phyloP scores from a whole-genome alignment of 2,888 invertebrate species.

The Cremastinae sp. region DNA sequence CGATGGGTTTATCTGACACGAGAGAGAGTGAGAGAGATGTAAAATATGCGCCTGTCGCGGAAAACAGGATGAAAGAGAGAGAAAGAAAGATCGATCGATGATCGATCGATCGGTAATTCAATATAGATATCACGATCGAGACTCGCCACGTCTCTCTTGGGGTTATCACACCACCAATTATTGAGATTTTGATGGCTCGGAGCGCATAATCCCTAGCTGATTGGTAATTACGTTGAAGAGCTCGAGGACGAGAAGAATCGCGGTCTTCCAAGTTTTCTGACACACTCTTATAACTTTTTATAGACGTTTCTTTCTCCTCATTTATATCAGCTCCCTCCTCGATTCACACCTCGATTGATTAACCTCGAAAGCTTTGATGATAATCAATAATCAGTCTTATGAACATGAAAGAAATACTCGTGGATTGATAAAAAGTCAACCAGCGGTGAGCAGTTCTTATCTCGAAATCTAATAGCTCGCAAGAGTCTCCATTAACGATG shows the following conservation, averaged over 20 bases:
- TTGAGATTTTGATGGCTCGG: constrained; percentile 67
- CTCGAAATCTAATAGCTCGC: too few species aligned
- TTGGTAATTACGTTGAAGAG: constrained; percentile 70
- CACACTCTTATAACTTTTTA: constrained; percentile 18
- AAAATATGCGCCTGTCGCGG: neutral
- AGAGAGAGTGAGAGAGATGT: constrained; percentile 9
- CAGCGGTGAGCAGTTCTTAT: too few species aligned
- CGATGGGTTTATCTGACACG: constrained; percentile 19
- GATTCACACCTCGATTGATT: neutral
- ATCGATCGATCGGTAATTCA: constrained; percentile 41
- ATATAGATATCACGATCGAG: constrained; percentile 48
- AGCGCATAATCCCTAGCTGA: constrained; percentile 70
- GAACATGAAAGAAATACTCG: too few species aligned
- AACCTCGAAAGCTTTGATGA: too few species aligned
- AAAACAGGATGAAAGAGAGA: neutral
- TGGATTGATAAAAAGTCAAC: too few species aligned
- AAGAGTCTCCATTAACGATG: too few species aligned
- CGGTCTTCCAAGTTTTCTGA: constrained; percentile 18
- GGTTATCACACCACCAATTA: constrained; percentile 66
- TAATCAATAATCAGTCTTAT: too few species aligned
- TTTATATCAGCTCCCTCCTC: neutral
- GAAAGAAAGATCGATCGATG: constrained; percentile 63
- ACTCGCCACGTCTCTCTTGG: constrained; percentile 30
- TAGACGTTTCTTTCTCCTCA: constrained; percentile 22
- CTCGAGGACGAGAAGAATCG: constrained; percentile 41